A percentile compares a stretch with the other conserved stretches of the same genome.
These are phyloP conservation scores for Corythornis leucogaster DNA, from an alignment of 2,797 vertebrate species.

Conservation along the genomic window DNA sequence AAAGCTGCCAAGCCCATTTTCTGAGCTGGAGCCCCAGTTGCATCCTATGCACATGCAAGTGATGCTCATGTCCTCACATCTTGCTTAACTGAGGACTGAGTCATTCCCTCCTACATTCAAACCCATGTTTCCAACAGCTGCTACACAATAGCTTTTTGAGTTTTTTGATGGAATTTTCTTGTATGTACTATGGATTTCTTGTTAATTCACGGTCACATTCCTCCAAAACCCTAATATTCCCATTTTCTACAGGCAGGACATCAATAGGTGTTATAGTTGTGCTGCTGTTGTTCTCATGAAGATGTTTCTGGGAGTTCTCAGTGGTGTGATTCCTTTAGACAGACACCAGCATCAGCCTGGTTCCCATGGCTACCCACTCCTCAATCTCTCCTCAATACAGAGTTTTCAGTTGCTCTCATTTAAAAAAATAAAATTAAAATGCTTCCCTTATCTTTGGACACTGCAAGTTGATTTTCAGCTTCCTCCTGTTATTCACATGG, in stretches of 20 bases:
- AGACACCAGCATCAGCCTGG: constrained; percentile 9
- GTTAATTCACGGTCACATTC: neutral
- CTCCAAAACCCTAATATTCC: neutral
- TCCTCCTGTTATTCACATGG: neutral
- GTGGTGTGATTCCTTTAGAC: constrained; percentile 32
- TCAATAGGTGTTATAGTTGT: neutral
- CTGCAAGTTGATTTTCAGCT: neutral
- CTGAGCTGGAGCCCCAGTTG: neutral
- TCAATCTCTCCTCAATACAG: neutral
- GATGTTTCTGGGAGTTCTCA: constrained; percentile 12
- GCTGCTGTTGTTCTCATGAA: neutral
- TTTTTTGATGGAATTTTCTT: neutral
- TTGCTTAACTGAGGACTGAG: constrained; percentile 21
- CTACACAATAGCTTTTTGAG: neutral
- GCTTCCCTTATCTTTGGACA: neutral
- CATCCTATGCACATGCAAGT: neutral
- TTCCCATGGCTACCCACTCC: constrained; percentile 61
- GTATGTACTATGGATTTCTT: neutral
- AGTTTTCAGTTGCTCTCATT: neutral
- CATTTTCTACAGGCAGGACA: neutral
- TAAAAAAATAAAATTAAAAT: neutral
- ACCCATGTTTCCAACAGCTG: neutral
- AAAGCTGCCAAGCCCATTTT: neutral
- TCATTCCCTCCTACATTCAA: constrained; percentile 44
- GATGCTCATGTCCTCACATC: neutral